Evolutionary conservation across 2,113 vertebrate species (phyloP).

Genomic region (Rhea pennata): DNA sequence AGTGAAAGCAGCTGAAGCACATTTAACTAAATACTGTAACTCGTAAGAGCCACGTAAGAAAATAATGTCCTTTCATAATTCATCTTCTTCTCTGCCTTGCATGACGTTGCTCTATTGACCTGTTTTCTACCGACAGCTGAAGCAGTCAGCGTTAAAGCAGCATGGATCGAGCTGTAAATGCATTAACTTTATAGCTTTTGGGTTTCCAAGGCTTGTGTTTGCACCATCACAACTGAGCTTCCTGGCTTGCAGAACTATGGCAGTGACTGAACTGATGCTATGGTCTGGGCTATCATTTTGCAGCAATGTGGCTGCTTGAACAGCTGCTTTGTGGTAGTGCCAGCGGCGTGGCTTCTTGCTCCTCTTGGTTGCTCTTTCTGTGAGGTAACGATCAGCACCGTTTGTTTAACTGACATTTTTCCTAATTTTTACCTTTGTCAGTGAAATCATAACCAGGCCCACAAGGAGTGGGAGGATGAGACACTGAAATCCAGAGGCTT

Average conservation of each 20-base stretch:
- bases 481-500: background rate
- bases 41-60: background rate
- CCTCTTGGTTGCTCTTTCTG: background rate
- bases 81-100: background rate
- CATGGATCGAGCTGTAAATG: background rate
- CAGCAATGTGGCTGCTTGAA: too few relatives aligned
- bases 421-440: background rate
- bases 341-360: background rate
- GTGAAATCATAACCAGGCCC: background rate
- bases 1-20: background rate
- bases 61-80: slow-evolving; percentile 6
- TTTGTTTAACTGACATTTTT: background rate
- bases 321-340: background rate
- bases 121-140: slow-evolving; percentile 8
- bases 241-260: background rate
- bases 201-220: background rate
- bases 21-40: background rate
- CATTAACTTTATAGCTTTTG: background rate
- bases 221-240: background rate
- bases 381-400: background rate
- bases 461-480: background rate
- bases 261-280: background rate
- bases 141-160: background rate
- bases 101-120: slow-evolving; percentile 31
- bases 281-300: background rate